A percentile compares a stretch with the other conserved stretches of the same genome.
Conservation (phyloP, 1,140 invertebrate species). For the Heliconius nattereri region DNA sequence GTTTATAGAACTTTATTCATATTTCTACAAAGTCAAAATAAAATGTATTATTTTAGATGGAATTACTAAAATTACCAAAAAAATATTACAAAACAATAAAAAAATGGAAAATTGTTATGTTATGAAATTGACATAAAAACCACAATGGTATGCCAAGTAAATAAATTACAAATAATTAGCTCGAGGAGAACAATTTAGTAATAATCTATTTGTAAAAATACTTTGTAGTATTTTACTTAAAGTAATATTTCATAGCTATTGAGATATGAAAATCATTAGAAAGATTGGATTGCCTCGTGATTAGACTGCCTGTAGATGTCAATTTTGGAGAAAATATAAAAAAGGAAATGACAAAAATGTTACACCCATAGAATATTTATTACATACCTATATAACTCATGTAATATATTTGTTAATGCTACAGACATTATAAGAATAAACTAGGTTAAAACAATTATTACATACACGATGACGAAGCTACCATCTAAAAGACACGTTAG, state of each 20-base stretch:
- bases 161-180: neutral
- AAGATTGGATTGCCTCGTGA: too few relatives aligned
- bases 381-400: too few relatives aligned
- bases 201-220: neutral
- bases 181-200: neutral
- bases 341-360: too few relatives aligned
- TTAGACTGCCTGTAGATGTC: too few relatives aligned
- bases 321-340: too few relatives aligned
- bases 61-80: neutral
- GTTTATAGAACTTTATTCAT: neutral
- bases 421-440: too few relatives aligned
- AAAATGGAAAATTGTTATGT: neutral
- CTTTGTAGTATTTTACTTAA: too few relatives aligned
- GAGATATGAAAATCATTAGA: too few relatives aligned
- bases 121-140: neutral
- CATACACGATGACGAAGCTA: neutral
- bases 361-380: too few relatives aligned
- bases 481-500: neutral
- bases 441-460: neutral
- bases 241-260: too few relatives aligned
- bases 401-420: too few relatives aligned
- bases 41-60: neutral
- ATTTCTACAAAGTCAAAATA: neutral
- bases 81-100: neutral
- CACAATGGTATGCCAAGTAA: neutral